Base-by-base conservation (phyloP, 2,797 vertebrate species). In the Lepus oiostolus region DNA sequence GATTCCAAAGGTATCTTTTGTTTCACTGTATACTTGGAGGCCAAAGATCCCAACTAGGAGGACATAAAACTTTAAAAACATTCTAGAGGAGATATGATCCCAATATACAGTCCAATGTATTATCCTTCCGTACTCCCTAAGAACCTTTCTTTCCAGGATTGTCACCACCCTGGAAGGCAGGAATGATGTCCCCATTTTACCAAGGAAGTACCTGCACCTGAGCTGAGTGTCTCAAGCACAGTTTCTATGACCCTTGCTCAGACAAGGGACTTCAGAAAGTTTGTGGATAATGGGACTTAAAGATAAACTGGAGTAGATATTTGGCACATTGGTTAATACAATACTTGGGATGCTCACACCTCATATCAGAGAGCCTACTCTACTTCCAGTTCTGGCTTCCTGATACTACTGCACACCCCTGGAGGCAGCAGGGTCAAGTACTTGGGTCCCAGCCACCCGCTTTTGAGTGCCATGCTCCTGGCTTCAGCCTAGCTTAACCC, bases 1-100 rank as follows among this genome's bases (percentile, higher is more conserved):
- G 54, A 93, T 52, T 90, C 92, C 85, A 50, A 87, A 71, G 52
- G 63, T 91, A 63, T 71, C 52, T 80, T 92, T 88, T 86, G 32
- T 79, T 80, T 80, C 16, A 68, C 21, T 13, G 85, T 63, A 60
- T 50, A 72, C 7, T 91, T 85, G 38, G 60, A 93, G 16, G 58
- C 62, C 90, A 90, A 93, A 72, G 42, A 91, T 14, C 67, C 85
- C 83, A 30, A 62, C 42, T 71, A 67, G 60, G 7, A 90, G 71
- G 38, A 80, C 54, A 32, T n/a, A 79, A 83, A 84, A 67, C 5
- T 4, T 50, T 83, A 81, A 63, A 6, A 30, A 30, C 52, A 91
- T 54, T 50, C 47, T 42, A 60, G n/a, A 77, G 42, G 81, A 76
- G 22, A 60, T 22, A 88, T 68, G 30, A n/a, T 75, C 30, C 35